phyloP scores from a whole-genome alignment of 2,797 vertebrate species.

The Nyctibius grandis region DNA sequence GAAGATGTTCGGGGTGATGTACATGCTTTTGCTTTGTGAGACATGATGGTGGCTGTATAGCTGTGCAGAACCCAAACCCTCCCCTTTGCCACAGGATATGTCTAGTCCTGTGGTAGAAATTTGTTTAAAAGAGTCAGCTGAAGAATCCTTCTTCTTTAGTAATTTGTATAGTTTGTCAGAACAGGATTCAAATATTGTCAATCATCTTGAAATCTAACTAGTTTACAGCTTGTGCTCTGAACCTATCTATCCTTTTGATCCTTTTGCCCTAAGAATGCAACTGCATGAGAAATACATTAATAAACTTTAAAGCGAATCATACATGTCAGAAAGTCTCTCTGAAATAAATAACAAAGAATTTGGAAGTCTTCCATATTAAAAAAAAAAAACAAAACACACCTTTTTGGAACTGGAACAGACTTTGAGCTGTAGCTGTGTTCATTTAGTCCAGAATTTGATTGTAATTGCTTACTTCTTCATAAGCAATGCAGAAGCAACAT shows the following conservation, averaged over 20 bases:
- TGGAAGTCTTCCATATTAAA: background rate
- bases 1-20: background rate
- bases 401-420: background rate
- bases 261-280: conserved; percentile 35
- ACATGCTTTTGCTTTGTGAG: background rate
- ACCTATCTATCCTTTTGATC: conserved; percentile 35
- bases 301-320: background rate
- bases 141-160: conserved; percentile 2
- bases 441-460: background rate
- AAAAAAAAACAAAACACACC: background rate
- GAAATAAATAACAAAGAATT: background rate
- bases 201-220: background rate
- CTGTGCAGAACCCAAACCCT: background rate
- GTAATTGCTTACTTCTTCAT: background rate
- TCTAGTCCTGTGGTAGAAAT: background rate
- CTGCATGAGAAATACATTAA: conserved; percentile 4
- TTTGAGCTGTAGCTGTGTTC: background rate
- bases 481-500: background rate
- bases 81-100: background rate
- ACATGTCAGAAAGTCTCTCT: background rate
- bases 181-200: conserved; percentile 23
- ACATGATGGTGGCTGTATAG: background rate
- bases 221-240: conserved; percentile 6
- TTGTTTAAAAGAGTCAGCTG: background rate
- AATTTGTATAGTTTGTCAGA: conserved; percentile 23